Base-by-base conservation (phyloP, 2,113 vertebrate species). In the Sclerurus mexicanus region DNA sequence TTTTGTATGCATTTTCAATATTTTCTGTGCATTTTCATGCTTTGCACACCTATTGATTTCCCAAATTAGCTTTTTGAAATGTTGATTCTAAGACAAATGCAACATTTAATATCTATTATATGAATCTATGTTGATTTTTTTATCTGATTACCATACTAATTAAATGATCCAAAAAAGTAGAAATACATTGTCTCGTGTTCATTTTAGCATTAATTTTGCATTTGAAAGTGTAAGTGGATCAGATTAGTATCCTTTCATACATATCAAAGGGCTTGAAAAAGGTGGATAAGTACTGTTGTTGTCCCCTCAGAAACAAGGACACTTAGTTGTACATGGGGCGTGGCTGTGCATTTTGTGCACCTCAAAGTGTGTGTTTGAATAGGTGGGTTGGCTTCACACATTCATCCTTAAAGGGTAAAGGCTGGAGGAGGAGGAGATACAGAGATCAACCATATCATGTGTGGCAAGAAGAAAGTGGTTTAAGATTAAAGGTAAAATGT, bases 271-370 rank as follows among this genome's bases (percentile, higher is more conserved):
- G 31, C 28, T 64, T 79, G 24, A 40, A 50, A 66, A 69, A 80
- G 6, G 9, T 33, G 13, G 7, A 6, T 17, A 49, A 66, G 6
- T 40, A 39, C 12, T 35, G 4, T 8, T 35, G 2, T 13, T 69
- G 10, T 73, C 15, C 27, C 17, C 20, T 86, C 24, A n/a, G 20
- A 46, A 71, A 15, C 1, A 46, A 13, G 23, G 10, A 76, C 66
- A 53, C 40, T 8, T 24, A 56, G 7, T 5, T 25, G 2, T 11
- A 21, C 4, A 9, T 0, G 3, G 33, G 13, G 3, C 10, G 13
- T 16, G 35, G 21, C 13, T 56, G 25, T 31, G 22, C 9, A 3
- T 44, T 86, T 50, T 31, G 21, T 8, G n/a, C 30, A 12, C 42
- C 49, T 55, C 39, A 40, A 46, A 30, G 12, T 7, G 55, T 17